Conservation (phyloP, 1,140 invertebrate genomes). For the Drosophila tristis region DNA sequence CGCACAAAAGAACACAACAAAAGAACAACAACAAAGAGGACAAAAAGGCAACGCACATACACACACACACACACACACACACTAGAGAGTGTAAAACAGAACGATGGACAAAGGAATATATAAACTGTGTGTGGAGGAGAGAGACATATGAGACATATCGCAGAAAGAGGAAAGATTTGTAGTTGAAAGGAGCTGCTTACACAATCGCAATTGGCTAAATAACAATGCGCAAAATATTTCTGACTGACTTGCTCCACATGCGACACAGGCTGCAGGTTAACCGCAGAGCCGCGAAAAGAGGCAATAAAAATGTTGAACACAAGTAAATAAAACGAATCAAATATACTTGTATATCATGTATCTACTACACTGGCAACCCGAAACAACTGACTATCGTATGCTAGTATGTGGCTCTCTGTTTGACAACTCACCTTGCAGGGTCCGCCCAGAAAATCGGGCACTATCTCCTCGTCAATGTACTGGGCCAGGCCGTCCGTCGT, state of each 20-base stretch:
- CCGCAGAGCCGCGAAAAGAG: slow-evolving; percentile 23
- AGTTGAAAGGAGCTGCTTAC: slow-evolving; percentile 64
- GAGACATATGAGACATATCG: slow-evolving; percentile 25
- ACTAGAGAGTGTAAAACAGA: slow-evolving; percentile 17
- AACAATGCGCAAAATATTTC: slow-evolving; percentile 82
- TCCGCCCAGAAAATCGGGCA: slow-evolving; percentile 97
- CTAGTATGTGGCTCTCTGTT: too few relatives aligned
- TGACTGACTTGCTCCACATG: slow-evolving; percentile 80
- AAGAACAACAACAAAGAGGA: slow-evolving; percentile 21
- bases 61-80: background rate
- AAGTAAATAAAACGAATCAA: slow-evolving; percentile 48
- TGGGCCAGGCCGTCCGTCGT: slow-evolving; percentile 92
- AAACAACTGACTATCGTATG: too few relatives aligned
- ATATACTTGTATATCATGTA: slow-evolving; percentile 28
- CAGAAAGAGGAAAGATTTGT: slow-evolving; percentile 25
- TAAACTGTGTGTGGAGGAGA: slow-evolving; percentile 3
- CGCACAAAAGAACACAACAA: slow-evolving; percentile 31
- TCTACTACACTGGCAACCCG: too few relatives aligned
- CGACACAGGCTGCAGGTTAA: slow-evolving; percentile 60
- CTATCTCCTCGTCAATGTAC: slow-evolving; percentile 93
- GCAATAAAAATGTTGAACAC: slow-evolving; percentile 27
- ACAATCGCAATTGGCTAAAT: slow-evolving; percentile 84
- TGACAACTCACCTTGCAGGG: slow-evolving; percentile 88
- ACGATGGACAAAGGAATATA: slow-evolving; percentile 4
- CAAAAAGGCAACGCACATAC: slow-evolving; percentile 13